Percentiles rank a stretch among this genome's conserved stretches.
Conservation (phyloP, 23 tunicate species). For the Pegea sp. region DNA sequence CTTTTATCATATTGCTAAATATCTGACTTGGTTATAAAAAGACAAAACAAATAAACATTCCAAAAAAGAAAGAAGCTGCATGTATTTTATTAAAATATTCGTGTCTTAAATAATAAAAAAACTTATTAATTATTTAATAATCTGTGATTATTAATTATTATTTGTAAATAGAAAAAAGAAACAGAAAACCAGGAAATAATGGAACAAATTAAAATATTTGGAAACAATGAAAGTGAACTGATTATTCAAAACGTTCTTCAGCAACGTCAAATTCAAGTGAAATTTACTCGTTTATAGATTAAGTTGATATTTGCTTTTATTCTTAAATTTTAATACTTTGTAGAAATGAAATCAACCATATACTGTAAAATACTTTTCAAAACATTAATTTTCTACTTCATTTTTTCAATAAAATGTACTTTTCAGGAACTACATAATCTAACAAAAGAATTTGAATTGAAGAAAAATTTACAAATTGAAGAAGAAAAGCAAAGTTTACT, state of each 20-base stretch:
- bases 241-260: slow-evolving; percentile 70
- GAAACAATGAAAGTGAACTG: slow-evolving; percentile 34
- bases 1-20: too few species aligned
- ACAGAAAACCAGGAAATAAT: slow-evolving; percentile 67
- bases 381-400: neutral
- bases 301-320: neutral
- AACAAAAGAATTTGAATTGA: slow-evolving; percentile 61
- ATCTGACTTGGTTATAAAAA: neutral
- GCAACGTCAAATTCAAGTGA: slow-evolving; percentile 55
- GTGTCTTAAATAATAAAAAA: neutral
- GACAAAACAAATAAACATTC: neutral
- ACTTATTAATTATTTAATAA: too few species aligned
- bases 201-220: slow-evolving; percentile 65
- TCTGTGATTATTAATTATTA: too few species aligned
- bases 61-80: neutral
- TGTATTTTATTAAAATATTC: neutral
- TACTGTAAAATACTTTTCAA: neutral
- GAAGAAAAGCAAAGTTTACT: too few species aligned
- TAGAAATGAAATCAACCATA: neutral
- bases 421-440: slow-evolving; percentile 55
- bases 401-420: slow-evolving; percentile 1
- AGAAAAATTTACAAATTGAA: slow-evolving; percentile 46
- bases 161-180: slow-evolving; percentile 50
- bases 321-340: neutral
- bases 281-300: neutral